Evolutionary conservation across 2,113 vertebrate species (phyloP), one percentile per base, ranked within the genome.

Genomic region (Pluvialis apricaria): DNA sequence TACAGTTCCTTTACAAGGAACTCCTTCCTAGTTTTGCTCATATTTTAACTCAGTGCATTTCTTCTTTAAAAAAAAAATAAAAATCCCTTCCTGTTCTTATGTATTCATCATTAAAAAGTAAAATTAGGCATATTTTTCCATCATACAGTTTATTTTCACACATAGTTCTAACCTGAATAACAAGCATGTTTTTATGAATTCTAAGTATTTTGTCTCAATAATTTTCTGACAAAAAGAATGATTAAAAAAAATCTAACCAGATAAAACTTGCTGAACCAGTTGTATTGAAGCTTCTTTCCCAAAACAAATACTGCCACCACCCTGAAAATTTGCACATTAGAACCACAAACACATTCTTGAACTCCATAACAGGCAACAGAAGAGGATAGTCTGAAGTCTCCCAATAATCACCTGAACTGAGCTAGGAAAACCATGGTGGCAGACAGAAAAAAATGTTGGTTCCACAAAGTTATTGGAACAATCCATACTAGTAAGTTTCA

Each of bases 241-340:
- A 82, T 40, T 15, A n/a, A 42, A 72, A 61, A 75, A 49, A 69
- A 77, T 22, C 62, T 49, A 49, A 45, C 34, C 49, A 88, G 87
- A 92, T 86, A 86, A 82, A 96, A 95, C 90, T 77, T 78, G 64
- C 51, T 86, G 80, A 87, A 93, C 88, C 11, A 9, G 96, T 92
- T 93, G 82, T 44, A 86, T 10, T n/a, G 40, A 92, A 86, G 88
- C 38, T 60, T 86, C 90, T 88, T 86, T 94, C 92, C 64, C 90
- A 92, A 97, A 97, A 94, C 92, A 96, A 95, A 92, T 28, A 52
- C 64, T 80, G 76, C 82, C 42, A 42, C 86, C 85, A 96, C 88
- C 96, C 76, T 64, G 71, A 90, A 86, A 83, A 92, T 75, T 52
- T 93, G 71, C 86, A 93, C 82, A 19, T 73, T 70, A 82, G 79